Percentiles rank a stretch among this genome's conserved stretches.
These are phyloP conservation scores for Marasmarcha lunaedactyla DNA, from an alignment of 2,888 invertebrate species.

Conservation along the genomic window DNA sequence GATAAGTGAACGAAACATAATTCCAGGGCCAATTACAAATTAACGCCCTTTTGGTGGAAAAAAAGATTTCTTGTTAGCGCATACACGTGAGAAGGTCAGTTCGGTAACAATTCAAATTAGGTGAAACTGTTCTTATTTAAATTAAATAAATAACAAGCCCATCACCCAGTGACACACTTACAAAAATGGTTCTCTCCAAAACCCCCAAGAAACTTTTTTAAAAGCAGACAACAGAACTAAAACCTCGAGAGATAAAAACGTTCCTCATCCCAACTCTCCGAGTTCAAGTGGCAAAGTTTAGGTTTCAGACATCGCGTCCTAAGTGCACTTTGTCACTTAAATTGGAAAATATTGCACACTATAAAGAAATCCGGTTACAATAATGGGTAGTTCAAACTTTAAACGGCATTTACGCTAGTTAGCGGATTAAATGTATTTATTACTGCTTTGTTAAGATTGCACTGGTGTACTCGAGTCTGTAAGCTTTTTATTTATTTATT, in stretches of 20 bases:
- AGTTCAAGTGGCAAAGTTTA: slow-evolving; percentile 65
- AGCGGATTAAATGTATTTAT: background rate
- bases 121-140: no score
- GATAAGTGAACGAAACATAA: no score
- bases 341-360: slow-evolving; percentile 65
- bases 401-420: background rate
- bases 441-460: background rate
- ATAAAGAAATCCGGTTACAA: slow-evolving; percentile 31
- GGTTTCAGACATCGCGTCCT: slow-evolving; percentile 60
- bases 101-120: no score
- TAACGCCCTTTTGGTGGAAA: no score
- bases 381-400: slow-evolving; percentile 10
- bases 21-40: no score
- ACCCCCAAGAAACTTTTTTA: background rate
- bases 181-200: no score
- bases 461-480: background rate
- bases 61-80: no score
- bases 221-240: slow-evolving; percentile 18
- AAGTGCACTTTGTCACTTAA: slow-evolving; percentile 69
- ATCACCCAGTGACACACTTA: no score
- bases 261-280: slow-evolving; percentile 38
- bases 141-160: no score
- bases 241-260: slow-evolving; percentile 25
- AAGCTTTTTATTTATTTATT: no score
- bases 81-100: no score